phyloP scores from a whole-genome alignment of 2,888 invertebrate genomes.

The Agrochola lota region DNA sequence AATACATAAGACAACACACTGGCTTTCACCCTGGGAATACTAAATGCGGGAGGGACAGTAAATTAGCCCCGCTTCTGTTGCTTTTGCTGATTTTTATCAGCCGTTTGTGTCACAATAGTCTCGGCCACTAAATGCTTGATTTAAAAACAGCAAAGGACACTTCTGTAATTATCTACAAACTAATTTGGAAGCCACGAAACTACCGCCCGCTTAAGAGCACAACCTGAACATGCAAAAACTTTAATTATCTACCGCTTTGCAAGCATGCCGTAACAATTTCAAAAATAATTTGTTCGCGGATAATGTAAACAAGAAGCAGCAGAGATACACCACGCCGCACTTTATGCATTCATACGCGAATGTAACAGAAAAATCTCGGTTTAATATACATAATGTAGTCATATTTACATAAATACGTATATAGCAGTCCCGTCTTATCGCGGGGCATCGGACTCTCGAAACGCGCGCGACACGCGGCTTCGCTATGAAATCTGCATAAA shows the following conservation, averaged over 20 bases:
- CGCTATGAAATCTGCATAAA: slow-evolving; percentile 86
- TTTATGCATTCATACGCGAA: slow-evolving; percentile 66
- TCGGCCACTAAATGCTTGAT: not conserved
- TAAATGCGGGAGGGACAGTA: not conserved
- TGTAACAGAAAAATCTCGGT: slow-evolving; percentile 77
- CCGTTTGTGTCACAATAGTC: not conserved
- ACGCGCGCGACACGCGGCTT: slow-evolving; percentile 77
- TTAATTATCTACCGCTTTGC: slow-evolving; percentile 50
- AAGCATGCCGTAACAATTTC: slow-evolving; percentile 37
- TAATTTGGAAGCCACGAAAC: slow-evolving; percentile 29
- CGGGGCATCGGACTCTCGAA: slow-evolving; percentile 72
- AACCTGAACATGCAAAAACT: slow-evolving; percentile 33
- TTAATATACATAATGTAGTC: slow-evolving; percentile 76
- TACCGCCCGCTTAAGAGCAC: slow-evolving; percentile 14
- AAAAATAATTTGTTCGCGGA: slow-evolving; percentile 47
- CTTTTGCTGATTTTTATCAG: slow-evolving; percentile 12
- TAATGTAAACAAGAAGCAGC: slow-evolving; percentile 55
- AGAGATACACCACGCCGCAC: slow-evolving; percentile 48
- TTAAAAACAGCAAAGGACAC: slow-evolving; percentile 17
- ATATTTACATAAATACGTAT: slow-evolving; percentile 80
- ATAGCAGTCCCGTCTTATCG: slow-evolving; percentile 71
- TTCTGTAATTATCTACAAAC: slow-evolving; percentile 16
- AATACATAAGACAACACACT: slow-evolving; percentile 24
- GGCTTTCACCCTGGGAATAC: slow-evolving; percentile 4
- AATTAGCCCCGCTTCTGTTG: not conserved